These are phyloP conservation scores for Oreocharis arfaki DNA, from an alignment of 2,113 vertebrate species.

Conservation along the genomic window DNA sequence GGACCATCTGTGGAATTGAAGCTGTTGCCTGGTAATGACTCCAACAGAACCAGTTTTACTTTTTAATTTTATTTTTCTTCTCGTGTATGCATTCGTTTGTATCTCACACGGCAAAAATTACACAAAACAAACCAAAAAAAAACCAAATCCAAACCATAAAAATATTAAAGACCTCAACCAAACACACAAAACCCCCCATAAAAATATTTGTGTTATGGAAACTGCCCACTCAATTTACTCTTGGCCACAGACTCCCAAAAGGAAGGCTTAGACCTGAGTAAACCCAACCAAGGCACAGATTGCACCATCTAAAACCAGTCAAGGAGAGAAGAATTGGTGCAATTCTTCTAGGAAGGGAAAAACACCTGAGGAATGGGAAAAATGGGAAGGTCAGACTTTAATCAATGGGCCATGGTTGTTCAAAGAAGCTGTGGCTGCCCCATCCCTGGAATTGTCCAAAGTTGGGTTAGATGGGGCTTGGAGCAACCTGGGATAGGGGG, in stretches of 20 bases:
- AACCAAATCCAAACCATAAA: not conserved
- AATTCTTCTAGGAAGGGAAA: not conserved
- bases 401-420: fast-evolving
- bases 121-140: not conserved
- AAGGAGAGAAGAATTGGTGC: not conserved
- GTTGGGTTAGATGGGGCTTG: fast-evolving
- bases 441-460: not conserved
- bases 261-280: not conserved
- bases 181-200: fast-evolving
- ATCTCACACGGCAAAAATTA: not conserved
- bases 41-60: not conserved
- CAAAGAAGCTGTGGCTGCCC: not conserved
- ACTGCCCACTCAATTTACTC: not conserved
- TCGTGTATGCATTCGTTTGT: not conserved
- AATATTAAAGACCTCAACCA: fast-evolving
- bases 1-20: not conserved
- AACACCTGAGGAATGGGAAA: not conserved
- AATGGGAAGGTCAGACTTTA: not conserved
- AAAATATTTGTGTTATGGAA: not conserved
- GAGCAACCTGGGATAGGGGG: not conserved
- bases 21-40: not conserved
- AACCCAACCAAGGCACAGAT: not conserved
- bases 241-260: not conserved
- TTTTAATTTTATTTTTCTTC: not conserved
- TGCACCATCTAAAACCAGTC: not conserved